Evolutionary conservation across 2,113 vertebrate species (phyloP), one percentile per base, ranked within the genome.

Genomic region (Octodon degus): DNA sequence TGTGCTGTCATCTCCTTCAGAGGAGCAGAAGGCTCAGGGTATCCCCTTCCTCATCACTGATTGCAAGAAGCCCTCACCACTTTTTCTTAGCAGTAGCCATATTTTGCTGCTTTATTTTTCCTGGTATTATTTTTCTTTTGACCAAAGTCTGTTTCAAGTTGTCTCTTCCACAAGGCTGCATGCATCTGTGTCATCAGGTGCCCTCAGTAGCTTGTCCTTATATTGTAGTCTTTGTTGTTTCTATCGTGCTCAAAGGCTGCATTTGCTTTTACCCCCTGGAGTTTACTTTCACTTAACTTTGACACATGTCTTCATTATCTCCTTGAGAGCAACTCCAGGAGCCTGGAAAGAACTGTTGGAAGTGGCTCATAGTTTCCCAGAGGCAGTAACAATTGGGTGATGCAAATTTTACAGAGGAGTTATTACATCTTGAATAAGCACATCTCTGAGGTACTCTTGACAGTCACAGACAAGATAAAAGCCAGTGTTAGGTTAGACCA

Each of bases 261-360:
- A 67, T 82, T 89, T 95, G 47, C 77, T 92, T 60, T 93, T 72
- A 93, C 62, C 72, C 70, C 50, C 72, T 96, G 62, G 93, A 82
- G 88, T 97, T 96, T 86, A 87, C 55, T 96, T 88, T 97, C 93
- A 95, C 87, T 98, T 97, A 97, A 97, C 93, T 97, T 96, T 96
- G 95, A 97, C 93, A 94, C 86, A 93, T 94, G 85, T 95, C 91
- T 97, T 97, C 90, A 94, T 96, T 97, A 98, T 92, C 91, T 86
- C 93, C 67, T 90, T 86, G 82, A 96, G 93, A 93, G n/a, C 40
- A 96, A 88, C 95, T 96, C 90, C 70, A 85, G 96, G 93, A 87
- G 82, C 72, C 47, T 96, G 20, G 65, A 91, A 91, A 92, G 65
- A 95, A 94, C 86, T 95, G 67, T 70, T 91, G 76, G 55, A 95